A percentile compares a stretch with the other conserved stretches of the same genome.
phyloP scores from a whole-genome alignment of 2,113 vertebrate species.

The Ahaetulla prasina region DNA sequence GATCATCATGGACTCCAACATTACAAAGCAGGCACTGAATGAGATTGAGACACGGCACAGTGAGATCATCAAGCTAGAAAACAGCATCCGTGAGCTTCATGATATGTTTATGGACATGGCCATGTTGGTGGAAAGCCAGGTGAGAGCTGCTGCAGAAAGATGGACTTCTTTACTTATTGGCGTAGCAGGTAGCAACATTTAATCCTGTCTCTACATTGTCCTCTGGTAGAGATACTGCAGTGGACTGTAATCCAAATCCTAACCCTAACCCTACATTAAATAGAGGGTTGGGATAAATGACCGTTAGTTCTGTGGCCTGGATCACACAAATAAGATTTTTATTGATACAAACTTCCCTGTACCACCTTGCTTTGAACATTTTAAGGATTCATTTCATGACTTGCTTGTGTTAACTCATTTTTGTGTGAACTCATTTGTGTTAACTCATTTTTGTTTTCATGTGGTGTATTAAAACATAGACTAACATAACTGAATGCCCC shows the following conservation, averaged over 20 bases:
- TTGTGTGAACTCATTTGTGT: no score
- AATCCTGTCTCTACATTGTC: neutral
- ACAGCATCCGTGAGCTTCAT: constrained; percentile 93
- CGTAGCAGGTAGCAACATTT: neutral
- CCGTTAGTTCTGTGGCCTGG: neutral
- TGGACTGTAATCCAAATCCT: no score
- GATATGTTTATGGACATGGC: constrained; percentile 99
- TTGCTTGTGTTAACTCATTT: neutral
- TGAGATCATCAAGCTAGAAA: constrained; percentile 96
- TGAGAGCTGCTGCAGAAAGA: constrained; percentile 51
- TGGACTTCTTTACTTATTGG: neutral
- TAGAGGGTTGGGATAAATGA: neutral
- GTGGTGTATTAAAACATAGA: neutral
- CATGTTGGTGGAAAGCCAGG: constrained; percentile 98
- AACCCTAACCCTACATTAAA: neutral
- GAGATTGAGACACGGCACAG: constrained; percentile 94
- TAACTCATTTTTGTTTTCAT: neutral
- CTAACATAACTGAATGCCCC: neutral
- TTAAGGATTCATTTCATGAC: neutral
- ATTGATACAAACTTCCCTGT: neutral
- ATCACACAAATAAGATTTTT: neutral
- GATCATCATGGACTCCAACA: constrained; percentile 97
- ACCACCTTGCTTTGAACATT: neutral
- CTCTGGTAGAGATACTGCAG: neutral
- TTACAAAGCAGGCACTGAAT: constrained; percentile 92